phyloP scores from a whole-genome alignment of 2,797 vertebrate species.

The Toxotes lorentzi region DNA sequence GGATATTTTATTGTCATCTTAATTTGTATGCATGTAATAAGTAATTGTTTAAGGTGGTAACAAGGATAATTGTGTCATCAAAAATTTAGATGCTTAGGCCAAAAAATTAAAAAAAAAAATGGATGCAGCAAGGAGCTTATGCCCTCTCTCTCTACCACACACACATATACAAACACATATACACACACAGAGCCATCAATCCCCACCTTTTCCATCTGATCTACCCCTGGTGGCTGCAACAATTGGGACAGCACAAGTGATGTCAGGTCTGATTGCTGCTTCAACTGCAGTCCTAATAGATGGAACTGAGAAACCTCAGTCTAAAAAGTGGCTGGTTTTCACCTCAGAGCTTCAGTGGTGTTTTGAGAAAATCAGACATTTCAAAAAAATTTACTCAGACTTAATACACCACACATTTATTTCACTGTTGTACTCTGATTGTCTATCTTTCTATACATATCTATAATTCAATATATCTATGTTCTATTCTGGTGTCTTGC shows the following conservation, averaged over 20 bases:
- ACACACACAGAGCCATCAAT: constrained; percentile 9
- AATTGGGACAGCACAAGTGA: constrained; percentile 41
- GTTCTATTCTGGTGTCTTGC: constrained; percentile 7
- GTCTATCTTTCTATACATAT: constrained; percentile 2
- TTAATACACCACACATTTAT: not conserved
- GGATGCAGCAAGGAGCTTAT: constrained; percentile 13
- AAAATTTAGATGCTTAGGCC: constrained; percentile 16
- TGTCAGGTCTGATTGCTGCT: constrained; percentile 40
- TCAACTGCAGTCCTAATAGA: constrained; percentile 28
- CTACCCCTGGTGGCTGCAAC: constrained; percentile 29
- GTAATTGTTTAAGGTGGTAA: not conserved
- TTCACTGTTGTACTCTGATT: not conserved
- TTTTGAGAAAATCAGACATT: not conserved
- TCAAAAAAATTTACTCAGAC: too few relatives aligned
- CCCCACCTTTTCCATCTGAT: constrained; percentile 23
- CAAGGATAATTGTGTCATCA: constrained; percentile 16
- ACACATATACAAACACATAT: not conserved
- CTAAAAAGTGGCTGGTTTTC: not conserved
- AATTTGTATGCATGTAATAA: not conserved
- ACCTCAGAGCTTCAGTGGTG: not conserved
- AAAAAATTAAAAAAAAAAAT: not conserved
- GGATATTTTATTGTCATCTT: not conserved
- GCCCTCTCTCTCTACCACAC: not conserved
- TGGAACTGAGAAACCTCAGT: not conserved
- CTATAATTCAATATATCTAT: not conserved